Evolutionary conservation across 2,797 vertebrate species (phyloP), one percentile per base, ranked within the genome.

Genomic region (Galagoides demidoff): DNA sequence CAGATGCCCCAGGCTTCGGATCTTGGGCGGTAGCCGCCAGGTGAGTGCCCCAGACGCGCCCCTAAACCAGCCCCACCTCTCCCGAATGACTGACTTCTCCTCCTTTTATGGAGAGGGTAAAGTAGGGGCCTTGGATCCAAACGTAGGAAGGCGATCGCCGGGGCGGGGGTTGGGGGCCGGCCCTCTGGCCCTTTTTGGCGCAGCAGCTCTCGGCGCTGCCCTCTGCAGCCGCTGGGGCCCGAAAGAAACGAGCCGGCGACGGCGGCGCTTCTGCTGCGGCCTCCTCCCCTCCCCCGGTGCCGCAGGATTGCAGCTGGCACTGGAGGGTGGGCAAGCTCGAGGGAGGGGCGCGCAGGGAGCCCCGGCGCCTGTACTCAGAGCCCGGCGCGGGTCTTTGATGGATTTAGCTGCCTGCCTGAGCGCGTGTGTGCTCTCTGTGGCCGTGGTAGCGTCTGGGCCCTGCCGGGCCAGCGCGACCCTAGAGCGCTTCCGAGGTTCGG

Each of bases 281-380:
- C 95, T 94, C 96, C 96, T 94, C 96, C 96, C 93, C 96, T 89
- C 93, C 95, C 85, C 96, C 83, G 96, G 95, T 94, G 95, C 97
- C 96, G 97, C 97, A 96, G 96, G 95, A 92, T 74, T 92, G 96
- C 97, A 97, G 95, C 94, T 95, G 96, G 94, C 94, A 95, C 92
- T 31, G 88, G 95, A 92, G 94, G 96, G 96, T 95, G 96, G 96
- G 95, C 95, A 92, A 90, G 91, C 93, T 70, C 89, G 57, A 84
- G 95, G 96, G 96, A 92, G 95, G 97, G 95, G 93, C 86, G 79
- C 97, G 93, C 64, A 34, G 92, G 92, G 84, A 92, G 77, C 86
- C 93, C 81, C 27, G 81, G 81, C 61, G 85, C 85, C 89, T 11
- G 84, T 52, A 78, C 92, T 93, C 22, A 34, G 87, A 82, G 85